A percentile compares a stretch with the other conserved stretches of the same genome.
Conservation (phyloP, 2,113 vertebrate genomes). For the Leuciscus idus region DNA sequence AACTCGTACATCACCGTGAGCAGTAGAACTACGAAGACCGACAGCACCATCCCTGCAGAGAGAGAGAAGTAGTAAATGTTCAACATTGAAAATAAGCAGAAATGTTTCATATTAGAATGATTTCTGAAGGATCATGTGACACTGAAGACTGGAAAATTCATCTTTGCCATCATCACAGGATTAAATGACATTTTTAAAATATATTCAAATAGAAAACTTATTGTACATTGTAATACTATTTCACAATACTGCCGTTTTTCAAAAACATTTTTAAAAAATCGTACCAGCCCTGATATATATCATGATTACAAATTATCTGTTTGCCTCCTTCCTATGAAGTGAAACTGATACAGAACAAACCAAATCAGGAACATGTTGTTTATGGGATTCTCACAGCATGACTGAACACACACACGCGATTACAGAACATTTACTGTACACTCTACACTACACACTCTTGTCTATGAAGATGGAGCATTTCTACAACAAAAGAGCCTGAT, state of each 20-base stretch:
- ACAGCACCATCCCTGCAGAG: conserved; percentile 84
- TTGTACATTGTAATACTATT: too few relatives aligned
- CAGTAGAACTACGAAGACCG: conserved; percentile 85
- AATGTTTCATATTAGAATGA: too few relatives aligned
- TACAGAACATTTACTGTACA: neutral
- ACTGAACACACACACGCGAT: neutral
- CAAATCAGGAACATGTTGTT: neutral
- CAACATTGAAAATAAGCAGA: too few relatives aligned
- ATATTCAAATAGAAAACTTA: too few relatives aligned
- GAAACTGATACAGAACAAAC: neutral
- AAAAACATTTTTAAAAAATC: neutral
- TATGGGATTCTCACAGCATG: neutral
- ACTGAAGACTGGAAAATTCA: too few relatives aligned
- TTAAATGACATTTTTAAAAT: too few relatives aligned
- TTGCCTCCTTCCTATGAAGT: neutral
- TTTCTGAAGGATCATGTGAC: too few relatives aligned
- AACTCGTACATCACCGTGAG: conserved; percentile 86
- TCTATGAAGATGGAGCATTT: neutral
- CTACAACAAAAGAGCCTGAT: neutral
- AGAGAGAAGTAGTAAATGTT: neutral
- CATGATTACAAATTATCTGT: neutral
- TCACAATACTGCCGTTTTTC: too few relatives aligned
- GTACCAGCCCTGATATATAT: neutral
- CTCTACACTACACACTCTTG: neutral
- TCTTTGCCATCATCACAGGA: too few relatives aligned